Conservation (phyloP, 92 coral and sea anemone genomes). For the Blastomussa wellsi region DNA sequence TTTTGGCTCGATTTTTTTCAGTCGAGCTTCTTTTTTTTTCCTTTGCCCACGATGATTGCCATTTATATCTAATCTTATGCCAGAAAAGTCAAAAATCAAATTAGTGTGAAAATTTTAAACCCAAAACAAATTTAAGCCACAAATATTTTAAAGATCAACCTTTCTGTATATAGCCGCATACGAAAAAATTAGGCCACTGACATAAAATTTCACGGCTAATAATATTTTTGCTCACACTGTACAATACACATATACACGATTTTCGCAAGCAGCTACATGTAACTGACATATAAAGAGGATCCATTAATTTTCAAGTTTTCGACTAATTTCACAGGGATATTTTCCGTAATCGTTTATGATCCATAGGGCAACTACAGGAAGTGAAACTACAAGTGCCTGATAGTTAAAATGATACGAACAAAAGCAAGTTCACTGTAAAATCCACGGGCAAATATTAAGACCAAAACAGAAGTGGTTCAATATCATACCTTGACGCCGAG, state of each 20-base stretch:
- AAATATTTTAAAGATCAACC: neutral
- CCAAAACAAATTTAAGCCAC: neutral
- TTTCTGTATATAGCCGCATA: neutral
- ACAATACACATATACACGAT: neutral
- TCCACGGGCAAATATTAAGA: constrained; percentile 2
- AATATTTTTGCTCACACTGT: neutral
- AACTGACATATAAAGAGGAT: neutral
- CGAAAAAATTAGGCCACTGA: neutral
- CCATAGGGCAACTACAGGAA: neutral
- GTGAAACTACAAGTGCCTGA: neutral
- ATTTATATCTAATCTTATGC: neutral
- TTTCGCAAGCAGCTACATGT: neutral
- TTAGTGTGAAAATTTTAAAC: neutral
- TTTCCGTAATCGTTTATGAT: neutral
- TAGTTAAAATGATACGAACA: constrained; percentile 7
- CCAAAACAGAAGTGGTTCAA: neutral
- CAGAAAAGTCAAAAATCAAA: neutral
- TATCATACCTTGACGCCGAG: neutral
- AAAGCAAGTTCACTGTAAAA: neutral
- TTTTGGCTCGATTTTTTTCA: neutral
- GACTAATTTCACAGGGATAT: neutral
- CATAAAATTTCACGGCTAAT: neutral
- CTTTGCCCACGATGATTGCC: neutral
- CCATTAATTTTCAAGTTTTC: neutral
- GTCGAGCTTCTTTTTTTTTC: neutral